Base-by-base conservation (phyloP, 2,113 vertebrate genomes). In the Marmota flaviventris region DNA sequence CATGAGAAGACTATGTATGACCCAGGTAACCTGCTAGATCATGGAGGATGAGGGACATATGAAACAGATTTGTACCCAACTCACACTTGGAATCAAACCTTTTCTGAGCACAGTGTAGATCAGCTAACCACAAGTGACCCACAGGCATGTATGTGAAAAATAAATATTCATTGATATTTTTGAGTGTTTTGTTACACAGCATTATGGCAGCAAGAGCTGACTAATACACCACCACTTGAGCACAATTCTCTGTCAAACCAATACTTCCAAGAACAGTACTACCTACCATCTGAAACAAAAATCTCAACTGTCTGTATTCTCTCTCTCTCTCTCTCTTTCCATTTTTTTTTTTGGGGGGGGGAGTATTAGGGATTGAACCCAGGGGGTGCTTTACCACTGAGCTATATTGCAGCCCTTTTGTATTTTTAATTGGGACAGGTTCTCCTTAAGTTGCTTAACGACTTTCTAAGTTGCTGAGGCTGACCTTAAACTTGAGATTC, bases 101-200 rank as follows among this genome's bases (percentile, higher is more conserved):
- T 58, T 29, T 1, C 25, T 37, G 45, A 89, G 32, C 20, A 42
- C 88, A 94, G 63, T 51, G 37, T 72, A 87, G 48, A 72, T 53
- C 56, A 93, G 69, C 39, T 25, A 92, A 94, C 53, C 51, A 53
- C 72, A 89, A 27, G 63, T 77, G 89, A 76, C n/a, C n/a, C 48
- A 76, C 45, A 53, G n/a, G 94, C 51, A 65, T 0, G 2, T 29
- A 89, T 25, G 32, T 32, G 70, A 94, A 51, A 81, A 93, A 78
- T 17, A 61, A 94, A 63, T 56, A 70, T 45, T 13, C 67, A 39
- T 4, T 76, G 75, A 63, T 45, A 42, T 72, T 76, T 89, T 6
- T 42, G 70, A 14, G 48, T 83, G 42, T n/a, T 56, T 95, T 91
- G 85, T 93, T 78, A 91, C 24, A 95, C n/a, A 37, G 42, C 61